Base-by-base conservation (phyloP, 2,113 vertebrate species). In the Chaetodon trifascialis region DNA sequence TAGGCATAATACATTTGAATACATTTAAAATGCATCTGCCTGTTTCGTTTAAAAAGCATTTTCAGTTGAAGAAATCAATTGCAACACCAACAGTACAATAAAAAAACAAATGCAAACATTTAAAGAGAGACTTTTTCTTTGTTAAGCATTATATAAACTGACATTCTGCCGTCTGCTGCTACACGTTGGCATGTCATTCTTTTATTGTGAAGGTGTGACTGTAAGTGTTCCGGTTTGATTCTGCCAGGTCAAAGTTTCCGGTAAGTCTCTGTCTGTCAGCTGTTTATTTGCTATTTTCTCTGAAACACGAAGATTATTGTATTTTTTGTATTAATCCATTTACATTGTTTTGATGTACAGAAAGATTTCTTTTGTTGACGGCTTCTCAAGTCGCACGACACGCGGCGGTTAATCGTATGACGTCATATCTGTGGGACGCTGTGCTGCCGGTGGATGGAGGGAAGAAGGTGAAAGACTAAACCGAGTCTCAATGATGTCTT, bases 361-460 rank as follows among this genome's bases (percentile, higher is more conserved):
- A 30, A 30, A 19, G 15, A 3, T 52, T 9, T 55, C 1, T 42
- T 9, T 52, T 38, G 16, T 47, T 19, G 2, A 52, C 15, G 3
- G 2, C 2, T 3, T 8, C 4, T 17, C 0, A 63, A 30, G 3
- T 51, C 17, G 7, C 19, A 0, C 15, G 75, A 54, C 88, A 30
- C 15, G 16, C 15, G 2, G 11, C 15, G 1, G 46, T 52, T 56
- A 77, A 80, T n/a, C 70, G 0, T 11, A 11, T 56, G 73, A 72
- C 79, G 85, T 83, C 59, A 84, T 56, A 66, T 54, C 2, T 30
- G 8, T 42, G 70, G 11, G 75, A 72, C 78, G 30, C 60, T 12
- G 1, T 0, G 7, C 16, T n/a, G 7, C 25, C 2, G 7, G 34
- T 30, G 25, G 21, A 44, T 19, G 17, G 19, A 46, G 42, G 12